Evolutionary conservation across 2,113 vertebrate species (phyloP).

Genomic region (Anseranas semipalmata): DNA sequence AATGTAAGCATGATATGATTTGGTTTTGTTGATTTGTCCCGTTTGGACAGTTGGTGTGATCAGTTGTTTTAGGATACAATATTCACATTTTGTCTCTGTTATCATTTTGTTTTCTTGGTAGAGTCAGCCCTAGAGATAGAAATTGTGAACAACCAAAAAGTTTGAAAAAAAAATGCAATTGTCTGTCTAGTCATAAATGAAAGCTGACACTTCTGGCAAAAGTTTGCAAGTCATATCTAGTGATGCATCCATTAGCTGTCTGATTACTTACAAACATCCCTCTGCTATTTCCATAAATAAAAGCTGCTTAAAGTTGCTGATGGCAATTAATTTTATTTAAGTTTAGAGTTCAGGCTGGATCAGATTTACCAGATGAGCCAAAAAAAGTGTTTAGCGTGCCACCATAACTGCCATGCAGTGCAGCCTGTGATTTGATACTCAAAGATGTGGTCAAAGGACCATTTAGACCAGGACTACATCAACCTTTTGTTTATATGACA

Average conservation of each 20-base stretch:
- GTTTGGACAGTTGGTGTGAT: neutral
- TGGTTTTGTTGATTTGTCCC: neutral
- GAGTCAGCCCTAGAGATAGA: neutral
- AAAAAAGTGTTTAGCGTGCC: neutral
- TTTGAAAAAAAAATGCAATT: neutral
- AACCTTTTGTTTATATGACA: neutral
- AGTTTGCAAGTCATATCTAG: neutral
- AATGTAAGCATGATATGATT: neutral
- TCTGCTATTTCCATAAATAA: neutral
- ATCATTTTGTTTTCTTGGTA: neutral
- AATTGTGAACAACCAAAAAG: neutral
- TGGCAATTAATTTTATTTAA: neutral
- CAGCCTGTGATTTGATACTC: fast-evolving
- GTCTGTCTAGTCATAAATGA: neutral
- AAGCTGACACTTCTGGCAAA: neutral
- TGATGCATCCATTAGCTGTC: neutral
- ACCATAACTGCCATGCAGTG: fast-evolving
- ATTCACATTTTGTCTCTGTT: neutral
- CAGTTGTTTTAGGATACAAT: neutral
- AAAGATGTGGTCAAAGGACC: neutral
- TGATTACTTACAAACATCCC: neutral
- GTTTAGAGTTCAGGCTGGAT: neutral
- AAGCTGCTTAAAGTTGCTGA: neutral
- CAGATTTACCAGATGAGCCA: neutral
- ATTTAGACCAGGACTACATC: neutral